These are phyloP conservation scores for Cataglyphis livida DNA, from an alignment of 2,888 invertebrate genomes.

Conservation along the genomic window DNA sequence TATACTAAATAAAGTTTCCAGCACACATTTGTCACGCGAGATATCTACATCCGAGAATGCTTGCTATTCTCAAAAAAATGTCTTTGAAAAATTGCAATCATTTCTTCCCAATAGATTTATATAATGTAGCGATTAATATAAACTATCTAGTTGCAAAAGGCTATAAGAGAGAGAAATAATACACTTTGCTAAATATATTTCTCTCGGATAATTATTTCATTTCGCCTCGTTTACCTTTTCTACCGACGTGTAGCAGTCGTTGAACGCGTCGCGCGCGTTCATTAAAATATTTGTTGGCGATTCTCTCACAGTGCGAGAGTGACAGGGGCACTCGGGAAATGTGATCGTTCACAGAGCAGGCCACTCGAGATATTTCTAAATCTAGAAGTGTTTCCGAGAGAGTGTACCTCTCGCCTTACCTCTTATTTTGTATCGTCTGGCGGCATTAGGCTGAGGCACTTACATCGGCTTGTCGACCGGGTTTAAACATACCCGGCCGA, in stretches of 20 bases:
- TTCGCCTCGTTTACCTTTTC: background rate
- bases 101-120: background rate
- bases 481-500: constrained; percentile 17
- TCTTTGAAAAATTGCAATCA: background rate
- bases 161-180: background rate
- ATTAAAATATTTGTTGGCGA: constrained; percentile 32
- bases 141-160: background rate
- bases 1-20: constrained; percentile 18
- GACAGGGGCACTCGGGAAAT: constrained; percentile 38
- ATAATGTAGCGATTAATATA: background rate
- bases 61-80: background rate
- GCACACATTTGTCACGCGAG: constrained; percentile 35
- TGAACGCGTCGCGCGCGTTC: constrained; percentile 27
- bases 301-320: constrained; percentile 29
- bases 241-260: background rate
- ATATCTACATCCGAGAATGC: background rate
- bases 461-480: constrained; percentile 24
- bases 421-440: constrained; percentile 45
- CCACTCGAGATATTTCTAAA: constrained; percentile 55
- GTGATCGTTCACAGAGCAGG: constrained; percentile 40
- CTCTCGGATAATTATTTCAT: background rate
- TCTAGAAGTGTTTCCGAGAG: constrained; percentile 28
- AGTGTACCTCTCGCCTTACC: constrained; percentile 21
- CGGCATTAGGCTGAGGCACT: constrained; percentile 37
- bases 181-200: background rate